Conservation (phyloP, 2,888 invertebrate species). For the Creontiades dilutus region DNA sequence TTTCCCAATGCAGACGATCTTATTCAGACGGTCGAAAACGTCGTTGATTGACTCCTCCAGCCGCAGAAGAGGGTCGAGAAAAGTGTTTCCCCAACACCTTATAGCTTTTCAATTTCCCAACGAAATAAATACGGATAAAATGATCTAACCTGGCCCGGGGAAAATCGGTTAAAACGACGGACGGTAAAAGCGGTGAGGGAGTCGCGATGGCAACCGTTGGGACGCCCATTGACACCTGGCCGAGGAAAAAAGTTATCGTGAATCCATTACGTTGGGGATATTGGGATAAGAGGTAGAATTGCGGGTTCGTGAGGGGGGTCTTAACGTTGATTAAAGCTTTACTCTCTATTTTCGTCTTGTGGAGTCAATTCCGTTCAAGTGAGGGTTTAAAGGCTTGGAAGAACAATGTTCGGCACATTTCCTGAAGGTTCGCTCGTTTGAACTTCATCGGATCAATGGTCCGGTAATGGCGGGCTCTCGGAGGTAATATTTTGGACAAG, state of each 20-base stretch:
- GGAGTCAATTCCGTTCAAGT: not conserved
- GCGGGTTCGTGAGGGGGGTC: constrained; percentile 60
- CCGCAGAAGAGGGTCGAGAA: constrained; percentile 13
- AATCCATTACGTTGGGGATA: constrained; percentile 60
- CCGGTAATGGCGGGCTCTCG: not conserved
- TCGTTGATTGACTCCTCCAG: constrained; percentile 8
- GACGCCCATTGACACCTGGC: not conserved
- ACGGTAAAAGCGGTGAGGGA: not conserved
- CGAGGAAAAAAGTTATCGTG: constrained; percentile 62
- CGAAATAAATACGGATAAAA: constrained; percentile 23
- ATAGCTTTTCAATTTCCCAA: not conserved
- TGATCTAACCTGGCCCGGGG: not conserved
- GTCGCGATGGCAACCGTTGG: not conserved
- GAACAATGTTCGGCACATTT: not conserved
- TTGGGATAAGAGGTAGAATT: constrained; percentile 41
- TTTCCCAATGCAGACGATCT: not conserved
- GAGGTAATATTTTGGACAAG: not conserved
- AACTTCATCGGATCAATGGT: not conserved
- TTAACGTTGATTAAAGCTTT: not conserved
- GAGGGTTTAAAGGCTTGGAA: not conserved
- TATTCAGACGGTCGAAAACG: constrained; percentile 4
- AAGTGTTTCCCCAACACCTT: not conserved
- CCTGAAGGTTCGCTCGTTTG: not conserved
- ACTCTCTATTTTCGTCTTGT: constrained; percentile 3
- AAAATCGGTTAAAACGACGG: not conserved